Percentiles rank a stretch among this genome's conserved stretches.
Evolutionary conservation across 2,113 vertebrate genomes (phyloP).

Genomic region (Hystrix cristata): DNA sequence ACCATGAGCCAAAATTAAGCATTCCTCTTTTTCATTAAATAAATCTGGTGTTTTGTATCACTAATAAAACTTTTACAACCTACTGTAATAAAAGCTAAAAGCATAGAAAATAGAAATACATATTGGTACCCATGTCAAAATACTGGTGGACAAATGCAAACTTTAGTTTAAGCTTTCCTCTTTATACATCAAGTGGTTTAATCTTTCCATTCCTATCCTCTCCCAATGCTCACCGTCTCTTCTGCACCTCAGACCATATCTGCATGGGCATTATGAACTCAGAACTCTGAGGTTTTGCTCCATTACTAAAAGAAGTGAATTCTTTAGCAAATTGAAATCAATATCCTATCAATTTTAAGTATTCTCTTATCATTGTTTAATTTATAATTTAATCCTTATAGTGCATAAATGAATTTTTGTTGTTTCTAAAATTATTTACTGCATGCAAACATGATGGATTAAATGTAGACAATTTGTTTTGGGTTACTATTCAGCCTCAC

Average conservation of each 20-base stretch:
- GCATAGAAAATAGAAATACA: neutral
- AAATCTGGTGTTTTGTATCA: neutral
- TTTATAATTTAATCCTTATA: constrained; percentile 81
- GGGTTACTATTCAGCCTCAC: neutral
- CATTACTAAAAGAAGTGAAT: neutral
- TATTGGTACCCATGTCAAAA: neutral
- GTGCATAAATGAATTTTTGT: constrained; percentile 75
- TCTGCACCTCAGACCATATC: neutral
- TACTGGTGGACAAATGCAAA: neutral
- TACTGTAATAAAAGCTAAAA: neutral
- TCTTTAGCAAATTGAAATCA: constrained; percentile 65
- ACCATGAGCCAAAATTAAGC: neutral
- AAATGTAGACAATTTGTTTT: neutral
- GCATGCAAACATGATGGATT: neutral
- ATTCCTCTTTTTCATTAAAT: neutral
- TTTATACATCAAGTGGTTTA: neutral
- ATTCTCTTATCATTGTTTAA: constrained; percentile 80
- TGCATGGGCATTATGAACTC: neutral
- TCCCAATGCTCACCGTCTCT: neutral
- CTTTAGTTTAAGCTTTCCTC: neutral
- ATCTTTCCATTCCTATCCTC: neutral
- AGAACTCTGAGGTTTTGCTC: neutral
- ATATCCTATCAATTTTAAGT: constrained; percentile 57
- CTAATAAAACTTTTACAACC: neutral
- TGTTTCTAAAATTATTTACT: constrained; percentile 43